These are phyloP conservation scores for Saccostrea glomerata DNA, from an alignment of 1,140 invertebrate genomes.

Conservation along the genomic window DNA sequence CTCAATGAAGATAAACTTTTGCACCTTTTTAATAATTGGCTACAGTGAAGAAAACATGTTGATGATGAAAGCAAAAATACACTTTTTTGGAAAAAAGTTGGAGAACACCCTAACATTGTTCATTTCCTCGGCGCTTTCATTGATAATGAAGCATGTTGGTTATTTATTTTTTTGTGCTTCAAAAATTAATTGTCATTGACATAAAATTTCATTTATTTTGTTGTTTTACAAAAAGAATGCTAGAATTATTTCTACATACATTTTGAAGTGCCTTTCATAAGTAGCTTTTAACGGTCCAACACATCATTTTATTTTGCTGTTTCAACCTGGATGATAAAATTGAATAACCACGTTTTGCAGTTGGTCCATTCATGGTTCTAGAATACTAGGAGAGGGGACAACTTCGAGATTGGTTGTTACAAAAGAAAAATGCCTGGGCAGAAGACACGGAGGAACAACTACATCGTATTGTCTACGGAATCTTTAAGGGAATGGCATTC, in stretches of 20 bases:
- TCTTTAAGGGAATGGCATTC: constrained; percentile 97
- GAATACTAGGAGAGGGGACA: constrained; percentile 60
- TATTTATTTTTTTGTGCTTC: no score
- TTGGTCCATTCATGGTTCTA: constrained; percentile 58
- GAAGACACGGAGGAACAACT: constrained; percentile 89
- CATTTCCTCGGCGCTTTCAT: constrained; percentile 67
- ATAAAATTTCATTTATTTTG: neutral
- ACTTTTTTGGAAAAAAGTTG: constrained; percentile 67
- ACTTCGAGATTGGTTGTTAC: constrained; percentile 56
- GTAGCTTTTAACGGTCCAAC: no score
- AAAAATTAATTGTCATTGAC: no score
- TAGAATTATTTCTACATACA: no score
- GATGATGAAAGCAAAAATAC: constrained; percentile 72
- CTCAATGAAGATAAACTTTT: no score
- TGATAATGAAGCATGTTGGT: constrained; percentile 60
- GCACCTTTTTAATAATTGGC: constrained; percentile 20
- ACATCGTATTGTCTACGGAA: constrained; percentile 96
- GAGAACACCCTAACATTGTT: constrained; percentile 64
- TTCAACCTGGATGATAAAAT: no score
- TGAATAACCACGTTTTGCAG: constrained; percentile 11
- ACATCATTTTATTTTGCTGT: no score
- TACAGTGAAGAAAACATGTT: constrained; percentile 59
- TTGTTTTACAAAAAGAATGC: neutral
- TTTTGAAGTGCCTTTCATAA: no score
- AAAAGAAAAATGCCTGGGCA: constrained; percentile 15